Evolutionary conservation across 2,888 invertebrate species (phyloP), one percentile per base, ranked within the genome.

Genomic region (Tigriopus californicus): DNA sequence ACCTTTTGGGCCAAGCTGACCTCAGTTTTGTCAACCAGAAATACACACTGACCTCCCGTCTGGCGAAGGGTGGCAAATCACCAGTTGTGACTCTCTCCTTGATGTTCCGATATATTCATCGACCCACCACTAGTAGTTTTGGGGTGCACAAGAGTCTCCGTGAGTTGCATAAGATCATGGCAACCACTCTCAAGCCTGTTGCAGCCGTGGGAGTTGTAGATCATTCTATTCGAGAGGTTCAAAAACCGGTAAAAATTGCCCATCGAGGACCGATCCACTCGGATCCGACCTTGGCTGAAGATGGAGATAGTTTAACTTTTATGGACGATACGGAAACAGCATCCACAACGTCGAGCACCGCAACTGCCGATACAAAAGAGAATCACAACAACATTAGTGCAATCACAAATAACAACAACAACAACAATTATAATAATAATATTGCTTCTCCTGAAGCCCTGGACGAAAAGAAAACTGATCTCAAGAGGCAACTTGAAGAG

Each of bases 51-150:
- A 52, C 22, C 10, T 52, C 52, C 33, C 33, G 33, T 33, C 8
- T 33, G 33, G 33, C 33, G 8, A 33, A 33, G 8, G 33, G 33
- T 5, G 33, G 4, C 33, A 33, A 33, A 33, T 33, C 33, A 3
- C 33, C 33, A 33, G 33, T 33, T 33, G 33, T 56, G 15, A 56
- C 33, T 18, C 6, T 56, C 3, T 56, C 56, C 11, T 13, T 44
- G n/a, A 46, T 46, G 8, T 56, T 56, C 44, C 18, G 56, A n/a
- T 56, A 46, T 22, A 56, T 56, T 46, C 20, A 56, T 10, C 13
- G 44, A n/a, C 41, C 54, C 18, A 54, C 40, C 6, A 20, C 49
- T 3, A 15, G 22, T 4, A 22, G 49, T 22, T 49, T 20, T 49
- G 49, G 49, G 5, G 42, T 46, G 6, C 44, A 42, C 24, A 20